A percentile compares a stretch with the other conserved stretches of the same genome.
Conservation (phyloP, 2,797 vertebrate genomes). For the Hoplostethus mediterraneus region DNA sequence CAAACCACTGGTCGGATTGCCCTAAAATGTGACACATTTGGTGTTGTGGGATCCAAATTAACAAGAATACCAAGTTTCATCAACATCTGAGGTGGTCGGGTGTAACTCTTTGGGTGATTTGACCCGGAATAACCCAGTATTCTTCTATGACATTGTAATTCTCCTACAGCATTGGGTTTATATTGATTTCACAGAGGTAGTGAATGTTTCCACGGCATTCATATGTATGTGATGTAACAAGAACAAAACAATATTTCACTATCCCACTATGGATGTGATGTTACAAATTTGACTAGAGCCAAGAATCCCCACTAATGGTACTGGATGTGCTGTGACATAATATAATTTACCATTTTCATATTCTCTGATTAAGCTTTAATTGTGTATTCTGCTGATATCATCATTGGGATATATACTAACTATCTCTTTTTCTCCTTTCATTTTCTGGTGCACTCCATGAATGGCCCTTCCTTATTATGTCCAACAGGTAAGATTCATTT, state of each 20-base stretch:
- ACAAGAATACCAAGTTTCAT: too few species aligned
- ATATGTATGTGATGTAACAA: background rate
- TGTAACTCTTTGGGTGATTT: too few species aligned
- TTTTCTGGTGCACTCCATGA: conserved; percentile 25
- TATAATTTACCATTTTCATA: too few species aligned
- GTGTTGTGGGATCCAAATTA: too few species aligned
- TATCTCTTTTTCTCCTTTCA: conserved; percentile 1
- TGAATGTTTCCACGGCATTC: background rate
- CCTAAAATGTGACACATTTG: too few species aligned
- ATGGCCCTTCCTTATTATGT: conserved; percentile 9
- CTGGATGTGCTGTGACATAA: too few species aligned
- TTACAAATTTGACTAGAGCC: background rate
- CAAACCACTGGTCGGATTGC: too few species aligned
- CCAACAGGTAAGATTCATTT: conserved; percentile 67
- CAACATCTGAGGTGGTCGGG: too few species aligned
- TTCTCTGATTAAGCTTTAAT: background rate
- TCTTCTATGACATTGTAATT: too few species aligned
- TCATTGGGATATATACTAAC: conserved; percentile 26
- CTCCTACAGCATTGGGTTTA: too few species aligned
- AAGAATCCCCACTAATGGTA: background rate
- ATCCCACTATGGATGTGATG: background rate
- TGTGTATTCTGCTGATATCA: background rate
- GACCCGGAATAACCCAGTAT: too few species aligned
- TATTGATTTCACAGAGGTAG: background rate
- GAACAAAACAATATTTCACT: background rate